These are phyloP conservation scores for Caenorhabditis inopinata DNA, from an alignment of 1,140 invertebrate genomes.

Conservation along the genomic window DNA sequence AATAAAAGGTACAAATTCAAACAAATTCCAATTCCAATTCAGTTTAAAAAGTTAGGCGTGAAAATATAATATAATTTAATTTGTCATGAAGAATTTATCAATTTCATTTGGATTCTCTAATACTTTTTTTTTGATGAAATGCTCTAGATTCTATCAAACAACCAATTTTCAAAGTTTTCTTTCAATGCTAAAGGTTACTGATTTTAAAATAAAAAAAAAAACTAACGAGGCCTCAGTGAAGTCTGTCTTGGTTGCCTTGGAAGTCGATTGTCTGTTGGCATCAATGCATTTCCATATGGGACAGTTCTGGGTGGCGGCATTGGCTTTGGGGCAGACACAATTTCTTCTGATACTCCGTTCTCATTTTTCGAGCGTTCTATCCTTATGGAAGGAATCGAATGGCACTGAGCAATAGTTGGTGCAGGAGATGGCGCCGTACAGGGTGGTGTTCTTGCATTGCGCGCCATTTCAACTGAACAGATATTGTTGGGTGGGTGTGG, in stretches of 20 bases:
- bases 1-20: too few species aligned
- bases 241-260: conserved; percentile 4
- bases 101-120: background rate
- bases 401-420: background rate
- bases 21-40: too few species aligned
- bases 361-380: background rate
- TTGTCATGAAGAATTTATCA: background rate
- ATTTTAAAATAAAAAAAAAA: background rate
- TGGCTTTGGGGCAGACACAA: background rate
- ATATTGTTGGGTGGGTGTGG: background rate
- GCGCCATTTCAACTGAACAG: conserved; percentile 30
- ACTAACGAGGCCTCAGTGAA: background rate
- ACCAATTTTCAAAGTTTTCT: background rate
- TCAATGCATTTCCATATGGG: background rate
- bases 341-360: background rate
- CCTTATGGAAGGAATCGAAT: background rate
- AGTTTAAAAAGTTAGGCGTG: too few species aligned
- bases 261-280: background rate
- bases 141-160: too few species aligned
- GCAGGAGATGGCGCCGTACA: background rate
- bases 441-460: conserved; percentile 13
- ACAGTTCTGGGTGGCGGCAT: background rate
- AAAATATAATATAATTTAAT: too few species aligned
- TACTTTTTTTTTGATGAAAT: too few species aligned
- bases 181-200: background rate